Evolutionary conservation across 2,113 vertebrate species (phyloP).

Genomic region (Athene noctua): DNA sequence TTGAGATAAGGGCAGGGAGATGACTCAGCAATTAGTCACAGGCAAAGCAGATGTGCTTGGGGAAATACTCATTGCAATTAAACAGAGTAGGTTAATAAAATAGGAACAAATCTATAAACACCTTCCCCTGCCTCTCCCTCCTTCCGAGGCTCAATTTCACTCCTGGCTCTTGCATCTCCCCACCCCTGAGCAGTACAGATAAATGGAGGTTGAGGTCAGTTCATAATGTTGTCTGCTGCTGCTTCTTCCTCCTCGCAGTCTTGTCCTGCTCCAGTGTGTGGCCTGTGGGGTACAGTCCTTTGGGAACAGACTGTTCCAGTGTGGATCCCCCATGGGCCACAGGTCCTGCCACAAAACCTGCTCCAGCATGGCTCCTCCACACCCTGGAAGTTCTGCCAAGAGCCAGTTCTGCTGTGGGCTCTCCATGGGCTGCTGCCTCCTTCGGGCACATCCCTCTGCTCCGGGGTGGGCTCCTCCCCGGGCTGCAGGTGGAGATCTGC

Average conservation of each 20-base stretch:
- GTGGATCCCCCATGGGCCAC: not conserved
- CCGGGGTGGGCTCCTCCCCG: rapidly evolving
- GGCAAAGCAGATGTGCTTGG: not conserved
- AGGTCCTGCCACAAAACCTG: not conserved
- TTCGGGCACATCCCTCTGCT: no score
- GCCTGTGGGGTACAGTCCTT: not conserved
- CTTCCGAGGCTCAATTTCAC: not conserved
- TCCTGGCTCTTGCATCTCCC: not conserved
- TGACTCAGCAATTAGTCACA: not conserved
- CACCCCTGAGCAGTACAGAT: not conserved
- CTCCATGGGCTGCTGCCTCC: not conserved
- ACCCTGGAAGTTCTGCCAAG: not conserved
- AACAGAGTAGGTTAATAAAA: not conserved
- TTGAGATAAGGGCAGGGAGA: not conserved
- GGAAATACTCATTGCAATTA: not conserved
- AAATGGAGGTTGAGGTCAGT: not conserved
- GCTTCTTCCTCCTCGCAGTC: not conserved
- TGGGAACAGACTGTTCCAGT: not conserved
- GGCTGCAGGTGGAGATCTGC: not conserved
- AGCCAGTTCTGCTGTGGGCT: not conserved
- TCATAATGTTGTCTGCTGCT: not conserved
- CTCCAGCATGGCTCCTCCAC: not conserved
- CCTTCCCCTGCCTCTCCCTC: not conserved
- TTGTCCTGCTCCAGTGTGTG: not conserved
- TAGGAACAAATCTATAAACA: not conserved